Percentiles rank a stretch among this genome's conserved stretches.
Conservation (phyloP, 2,797 vertebrate species). For the Macrochelys suwanniensis region DNA sequence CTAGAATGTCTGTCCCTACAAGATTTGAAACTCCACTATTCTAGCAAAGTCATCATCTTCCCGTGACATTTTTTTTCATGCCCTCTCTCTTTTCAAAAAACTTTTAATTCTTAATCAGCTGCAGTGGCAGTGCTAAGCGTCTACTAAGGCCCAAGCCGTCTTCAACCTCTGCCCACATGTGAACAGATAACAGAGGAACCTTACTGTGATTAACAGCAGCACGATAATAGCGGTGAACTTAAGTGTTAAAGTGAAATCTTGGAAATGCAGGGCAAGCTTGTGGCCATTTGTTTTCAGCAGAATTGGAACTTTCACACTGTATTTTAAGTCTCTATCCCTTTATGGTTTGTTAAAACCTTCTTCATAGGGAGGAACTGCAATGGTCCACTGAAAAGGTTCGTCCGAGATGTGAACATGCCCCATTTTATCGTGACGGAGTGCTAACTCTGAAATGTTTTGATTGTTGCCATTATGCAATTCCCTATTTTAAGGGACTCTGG, state of each 20-base stretch:
- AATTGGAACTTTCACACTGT: not conserved
- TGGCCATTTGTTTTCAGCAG: not conserved
- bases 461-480: not conserved
- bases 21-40: not conserved
- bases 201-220: not conserved
- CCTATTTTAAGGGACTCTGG: not conserved
- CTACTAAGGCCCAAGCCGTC: not conserved
- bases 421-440: not conserved
- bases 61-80: fast-evolving
- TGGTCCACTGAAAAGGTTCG: not conserved
- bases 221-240: not conserved
- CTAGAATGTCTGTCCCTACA: not conserved
- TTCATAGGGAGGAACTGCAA: not conserved
- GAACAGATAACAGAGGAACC: not conserved
- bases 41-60: not conserved
- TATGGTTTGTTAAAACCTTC: not conserved
- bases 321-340: not conserved
- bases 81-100: slow-evolving; percentile 8
- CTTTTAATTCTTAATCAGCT: slow-evolving; percentile 61
- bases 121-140: not conserved
- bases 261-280: not conserved
- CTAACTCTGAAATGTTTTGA: not conserved
- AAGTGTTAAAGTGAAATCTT: not conserved
- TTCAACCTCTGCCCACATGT: not conserved
- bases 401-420: not conserved